Percentiles rank a stretch among this genome's conserved stretches.
phyloP scores from a whole-genome alignment of 2,113 vertebrate genomes.

The Bostrychus sinensis region DNA sequence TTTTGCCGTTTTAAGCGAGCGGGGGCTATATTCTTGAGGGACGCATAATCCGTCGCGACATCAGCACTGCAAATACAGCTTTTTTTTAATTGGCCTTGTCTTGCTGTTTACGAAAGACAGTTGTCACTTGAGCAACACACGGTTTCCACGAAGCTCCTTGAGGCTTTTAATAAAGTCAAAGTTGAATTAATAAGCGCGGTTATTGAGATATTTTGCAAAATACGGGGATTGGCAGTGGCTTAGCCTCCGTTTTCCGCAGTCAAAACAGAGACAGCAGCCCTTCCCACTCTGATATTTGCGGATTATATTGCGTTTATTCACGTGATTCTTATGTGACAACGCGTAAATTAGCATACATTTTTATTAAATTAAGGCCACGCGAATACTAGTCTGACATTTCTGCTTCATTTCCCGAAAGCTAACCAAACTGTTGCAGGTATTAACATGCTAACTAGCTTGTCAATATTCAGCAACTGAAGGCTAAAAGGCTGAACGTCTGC shows the following conservation, averaged over 20 bases:
- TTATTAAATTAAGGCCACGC: constrained; percentile 2
- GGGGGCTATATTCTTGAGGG: neutral
- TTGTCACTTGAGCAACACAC: neutral
- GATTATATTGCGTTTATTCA: neutral
- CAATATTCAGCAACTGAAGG: neutral
- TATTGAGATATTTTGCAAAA: neutral
- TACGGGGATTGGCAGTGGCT: neutral
- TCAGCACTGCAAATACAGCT: neutral
- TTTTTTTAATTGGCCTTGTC: constrained; percentile 25
- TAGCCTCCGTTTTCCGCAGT: constrained; percentile 19
- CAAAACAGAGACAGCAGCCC: neutral
- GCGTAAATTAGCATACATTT: neutral
- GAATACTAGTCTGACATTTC: neutral
- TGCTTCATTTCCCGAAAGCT: neutral
- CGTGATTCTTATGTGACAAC: neutral
- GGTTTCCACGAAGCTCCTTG: rapidly evolving
- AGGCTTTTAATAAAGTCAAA: neutral
- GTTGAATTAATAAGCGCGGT: neutral
- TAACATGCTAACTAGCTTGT: constrained; percentile 8
- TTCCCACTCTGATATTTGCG: neutral
- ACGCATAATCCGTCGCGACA: neutral
- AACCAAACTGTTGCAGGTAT: neutral
- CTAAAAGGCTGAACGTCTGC: neutral
- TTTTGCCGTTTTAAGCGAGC: neutral
- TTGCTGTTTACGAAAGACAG: neutral